phyloP scores from a whole-genome alignment of 2,113 vertebrate species.

The Solenodon paradoxus region DNA sequence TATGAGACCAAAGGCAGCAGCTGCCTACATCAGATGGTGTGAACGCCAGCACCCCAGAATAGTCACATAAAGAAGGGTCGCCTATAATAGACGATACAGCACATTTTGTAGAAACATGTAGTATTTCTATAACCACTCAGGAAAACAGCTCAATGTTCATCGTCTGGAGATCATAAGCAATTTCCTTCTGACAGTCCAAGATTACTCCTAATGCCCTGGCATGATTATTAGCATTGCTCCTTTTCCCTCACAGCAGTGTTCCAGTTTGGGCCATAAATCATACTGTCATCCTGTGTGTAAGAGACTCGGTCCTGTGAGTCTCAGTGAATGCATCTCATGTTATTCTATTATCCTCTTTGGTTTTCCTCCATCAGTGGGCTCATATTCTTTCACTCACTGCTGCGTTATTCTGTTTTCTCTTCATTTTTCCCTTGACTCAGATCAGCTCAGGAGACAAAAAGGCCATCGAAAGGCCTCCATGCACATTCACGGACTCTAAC shows the following conservation, averaged over 20 bases:
- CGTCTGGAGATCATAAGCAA: background rate
- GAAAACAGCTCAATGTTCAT: fast-evolving
- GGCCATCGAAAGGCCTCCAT: too few species aligned
- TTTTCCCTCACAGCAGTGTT: background rate
- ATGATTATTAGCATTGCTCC: background rate
- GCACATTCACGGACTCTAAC: too few species aligned
- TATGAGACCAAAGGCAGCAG: background rate
- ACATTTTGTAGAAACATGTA: background rate
- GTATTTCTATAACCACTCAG: background rate
- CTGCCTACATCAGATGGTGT: too few species aligned
- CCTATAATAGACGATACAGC: background rate
- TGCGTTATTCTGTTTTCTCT: fast-evolving
- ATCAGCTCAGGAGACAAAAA: background rate
- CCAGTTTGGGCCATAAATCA: background rate
- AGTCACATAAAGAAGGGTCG: background rate
- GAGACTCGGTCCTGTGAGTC: background rate
- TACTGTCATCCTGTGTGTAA: background rate
- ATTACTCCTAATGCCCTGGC: background rate
- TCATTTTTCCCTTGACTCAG: background rate
- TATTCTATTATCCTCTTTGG: background rate
- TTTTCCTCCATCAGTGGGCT: fast-evolving
- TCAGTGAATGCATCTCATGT: background rate
- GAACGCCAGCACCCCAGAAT: background rate
- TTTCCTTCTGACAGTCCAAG: background rate
- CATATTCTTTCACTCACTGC: fast-evolving